Evolutionary conservation across 2,113 vertebrate species (phyloP), one percentile per base, ranked within the genome.

Genomic region (Perognathus longimembris): DNA sequence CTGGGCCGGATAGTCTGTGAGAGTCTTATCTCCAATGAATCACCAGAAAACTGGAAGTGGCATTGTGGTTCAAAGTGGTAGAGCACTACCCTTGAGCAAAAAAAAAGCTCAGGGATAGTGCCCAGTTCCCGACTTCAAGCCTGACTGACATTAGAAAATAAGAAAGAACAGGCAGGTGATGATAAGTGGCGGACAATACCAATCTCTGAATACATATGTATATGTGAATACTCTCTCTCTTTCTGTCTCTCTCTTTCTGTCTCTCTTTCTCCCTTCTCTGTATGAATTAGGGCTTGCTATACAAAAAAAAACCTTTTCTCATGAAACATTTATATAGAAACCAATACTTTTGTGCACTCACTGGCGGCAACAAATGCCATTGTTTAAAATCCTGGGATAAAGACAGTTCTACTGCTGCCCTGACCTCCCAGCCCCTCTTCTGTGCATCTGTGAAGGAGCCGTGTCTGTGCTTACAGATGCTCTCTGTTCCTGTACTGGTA

Each of bases 401-500:
- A 63, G 63, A 86, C 20, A 77, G 64, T 64, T 42, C 34, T 26
- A 38, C 9, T n/a, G 50, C 28, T 32, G 34, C 59, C 32, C 1
- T 61, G 59, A 79, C 7, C 28, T 32, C 32, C 34, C 26, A 38
- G 26, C 64, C 40, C 77, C 63, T 77, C 57, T 28, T 28, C 45
- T 45, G 45, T 11, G 45, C 45, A 45, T 45, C 6, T 73, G 61
- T 64, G 88, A 79, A n/a, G 57, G 40, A 92, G 74, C 40, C 36
- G 20, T 15, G 9, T 40, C n/a, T n/a, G n/a, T n/a, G 74, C 40
- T 18, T 70, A 75, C 6, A 40, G 67, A 88, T 45, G 64, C 36
- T 73, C 12, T 64, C n/a, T n/a, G n/a, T n/a, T n/a, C n/a, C 83
- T 78, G 50, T 71, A 89, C 63, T 92, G 38, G 78, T 20, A 22